Base-by-base conservation (phyloP, 1,140 invertebrate genomes). In the Asbolus verrucosus region DNA sequence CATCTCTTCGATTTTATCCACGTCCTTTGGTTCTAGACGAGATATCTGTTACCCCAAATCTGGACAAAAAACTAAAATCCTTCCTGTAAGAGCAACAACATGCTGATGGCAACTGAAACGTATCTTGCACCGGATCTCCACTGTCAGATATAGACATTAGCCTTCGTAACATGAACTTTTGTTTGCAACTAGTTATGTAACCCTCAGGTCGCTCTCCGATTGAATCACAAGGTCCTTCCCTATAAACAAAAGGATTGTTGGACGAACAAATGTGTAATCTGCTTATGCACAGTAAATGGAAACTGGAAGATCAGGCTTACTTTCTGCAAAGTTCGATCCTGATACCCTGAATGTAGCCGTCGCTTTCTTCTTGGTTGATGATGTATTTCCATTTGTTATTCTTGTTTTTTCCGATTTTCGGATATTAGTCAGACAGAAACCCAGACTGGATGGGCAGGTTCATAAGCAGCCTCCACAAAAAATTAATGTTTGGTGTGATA, bases 91-190 rank as follows among this genome's bases (percentile, higher is more conserved):
- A 71, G 46, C 89, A 90, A 31, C 86, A 86, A 74, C 89, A 90
- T 68, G 88, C 89, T 4, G 87, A 87, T 2, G 89, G 88, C 60
- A 90, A 82, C 76, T 80, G 78, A 69, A 88, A 89, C 14, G 80
- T 77, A 69, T 86, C 84, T 2, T 83, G 78, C 14, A 82, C 76
- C 0, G 85, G 79, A 65, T 79, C 70, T 1, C 85, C 85, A n/a
- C 83, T 79, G 0, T 81, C 75, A 13, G 82, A 81, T 2, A 89
- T 33, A 0, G 85, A 84, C 1, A 84, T 50, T 69, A 90, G 79
- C 50, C 84, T 82, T 18, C 87, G 80, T 50, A 85, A 84, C 33
- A 88, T 86, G 71, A 85, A 90, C 73, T 88, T 88, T 72, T 91
- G 89, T 72, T 85, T 85, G 78, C 89, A 91, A 0, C 71, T 75